These are phyloP conservation scores for Toxotes chatareus DNA, from an alignment of 2,113 vertebrate species.

Conservation along the genomic window DNA sequence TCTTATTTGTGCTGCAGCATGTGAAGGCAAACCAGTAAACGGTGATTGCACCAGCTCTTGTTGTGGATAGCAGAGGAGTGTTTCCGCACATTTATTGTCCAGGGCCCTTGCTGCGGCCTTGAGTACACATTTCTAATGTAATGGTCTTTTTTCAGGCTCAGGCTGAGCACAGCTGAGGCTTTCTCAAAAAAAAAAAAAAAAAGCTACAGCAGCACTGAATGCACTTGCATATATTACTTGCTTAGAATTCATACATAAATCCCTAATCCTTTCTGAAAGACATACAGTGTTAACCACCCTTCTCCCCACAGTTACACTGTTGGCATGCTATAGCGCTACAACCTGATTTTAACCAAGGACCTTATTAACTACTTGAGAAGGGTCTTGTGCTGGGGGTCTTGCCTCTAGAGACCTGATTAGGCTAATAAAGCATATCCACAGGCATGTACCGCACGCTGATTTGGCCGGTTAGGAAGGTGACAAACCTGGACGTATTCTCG, in stretches of 20 bases:
- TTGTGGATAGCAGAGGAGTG: constrained; percentile 7
- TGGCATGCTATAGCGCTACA: constrained; percentile 57
- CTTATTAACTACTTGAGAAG: constrained; percentile 75
- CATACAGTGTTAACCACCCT: constrained; percentile 40
- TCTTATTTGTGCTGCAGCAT: constrained; percentile 9
- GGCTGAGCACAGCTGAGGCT: constrained; percentile 35
- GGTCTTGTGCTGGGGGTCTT: constrained; percentile 61
- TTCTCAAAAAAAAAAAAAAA: constrained; percentile 46
- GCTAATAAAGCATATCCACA: constrained; percentile 78
- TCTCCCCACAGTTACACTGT: constrained; percentile 55
- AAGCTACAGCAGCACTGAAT: constrained; percentile 47
- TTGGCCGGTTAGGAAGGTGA: constrained; percentile 78
- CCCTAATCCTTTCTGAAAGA: constrained; percentile 58
- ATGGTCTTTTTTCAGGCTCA: constrained; percentile 34
- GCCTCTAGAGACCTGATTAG: constrained; percentile 78
- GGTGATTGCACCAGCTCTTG: constrained; percentile 10
- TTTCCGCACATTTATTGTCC: constrained; percentile 40
- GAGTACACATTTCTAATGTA: constrained; percentile 52
- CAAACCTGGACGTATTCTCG: constrained; percentile 71
- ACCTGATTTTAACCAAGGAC: constrained; percentile 66
- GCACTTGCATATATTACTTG: constrained; percentile 54
- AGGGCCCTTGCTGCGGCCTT: constrained; percentile 39
- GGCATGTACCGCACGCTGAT: constrained; percentile 74
- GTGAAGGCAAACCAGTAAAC: constrained; percentile 19
- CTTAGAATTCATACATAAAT: constrained; percentile 54